These are phyloP conservation scores for Penaeus chinensis DNA, from an alignment of 1,140 invertebrate genomes.

Conservation along the genomic window DNA sequence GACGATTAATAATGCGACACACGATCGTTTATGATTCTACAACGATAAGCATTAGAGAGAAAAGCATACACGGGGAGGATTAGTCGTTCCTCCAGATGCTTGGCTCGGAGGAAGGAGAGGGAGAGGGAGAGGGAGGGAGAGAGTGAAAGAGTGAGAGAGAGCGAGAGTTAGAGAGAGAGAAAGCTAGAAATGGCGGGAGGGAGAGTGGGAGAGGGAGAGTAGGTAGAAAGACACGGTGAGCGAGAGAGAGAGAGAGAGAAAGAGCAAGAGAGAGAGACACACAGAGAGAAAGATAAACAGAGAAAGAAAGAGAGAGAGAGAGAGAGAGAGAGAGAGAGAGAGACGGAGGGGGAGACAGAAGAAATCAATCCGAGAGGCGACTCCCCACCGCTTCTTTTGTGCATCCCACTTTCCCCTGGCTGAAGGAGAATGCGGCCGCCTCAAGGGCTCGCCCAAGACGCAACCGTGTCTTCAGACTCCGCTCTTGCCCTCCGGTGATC, in stretches of 20 bases:
- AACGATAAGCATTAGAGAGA: no score
- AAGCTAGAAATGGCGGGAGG: conserved; percentile 16
- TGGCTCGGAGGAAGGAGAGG: conserved; percentile 3
- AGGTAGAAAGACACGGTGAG: background rate
- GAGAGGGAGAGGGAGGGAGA: conserved; percentile 11
- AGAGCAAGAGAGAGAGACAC: conserved; percentile 34
- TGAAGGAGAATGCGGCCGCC: conserved; percentile 37
- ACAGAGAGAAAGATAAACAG: conserved; percentile 61
- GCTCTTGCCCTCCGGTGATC: no score
- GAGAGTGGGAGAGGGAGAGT: conserved; percentile 49
- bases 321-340: conserved; percentile 51
- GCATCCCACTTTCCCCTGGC: conserved; percentile 27
- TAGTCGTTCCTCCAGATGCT: no score
- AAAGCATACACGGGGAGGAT: no score
- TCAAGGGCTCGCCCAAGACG: conserved; percentile 47
- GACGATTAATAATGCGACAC: no score
- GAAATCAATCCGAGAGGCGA: conserved; percentile 35
- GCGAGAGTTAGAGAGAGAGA: no score
- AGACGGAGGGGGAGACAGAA: conserved; percentile 21
- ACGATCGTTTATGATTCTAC: no score
- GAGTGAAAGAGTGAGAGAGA: conserved; percentile 31
- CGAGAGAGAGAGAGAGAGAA: conserved; percentile 28
- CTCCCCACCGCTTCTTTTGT: conserved; percentile 31
- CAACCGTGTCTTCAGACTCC: conserved; percentile 2
- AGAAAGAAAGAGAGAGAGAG: background rate